Conservation (phyloP, 2,888 invertebrate genomes). For the Megamerina dolium region DNA sequence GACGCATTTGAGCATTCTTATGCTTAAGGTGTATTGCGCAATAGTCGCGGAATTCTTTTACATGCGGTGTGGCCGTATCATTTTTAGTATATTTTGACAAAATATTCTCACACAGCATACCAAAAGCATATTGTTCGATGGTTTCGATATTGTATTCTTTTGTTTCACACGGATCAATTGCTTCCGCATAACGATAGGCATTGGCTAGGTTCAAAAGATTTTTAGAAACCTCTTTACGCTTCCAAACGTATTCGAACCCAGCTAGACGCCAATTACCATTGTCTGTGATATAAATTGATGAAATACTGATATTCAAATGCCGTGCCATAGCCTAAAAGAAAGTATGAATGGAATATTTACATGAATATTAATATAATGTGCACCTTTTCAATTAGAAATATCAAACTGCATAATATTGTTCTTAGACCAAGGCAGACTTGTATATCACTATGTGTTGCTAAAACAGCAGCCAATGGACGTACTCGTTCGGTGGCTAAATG, state of each 20-base stretch:
- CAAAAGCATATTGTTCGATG: slow-evolving; percentile 74
- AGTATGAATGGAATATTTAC: slow-evolving; percentile 3
- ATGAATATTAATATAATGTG: slow-evolving; percentile 1
- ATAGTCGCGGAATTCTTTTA: slow-evolving; percentile 63
- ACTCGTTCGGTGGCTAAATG: slow-evolving; percentile 79
- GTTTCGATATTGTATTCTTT: slow-evolving; percentile 51
- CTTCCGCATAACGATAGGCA: slow-evolving; percentile 64
- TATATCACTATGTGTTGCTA: slow-evolving; percentile 62
- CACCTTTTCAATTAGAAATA: slow-evolving; percentile 74
- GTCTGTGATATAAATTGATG: slow-evolving; percentile 73
- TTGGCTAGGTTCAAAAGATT: slow-evolving; percentile 63
- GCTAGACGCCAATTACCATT: slow-evolving; percentile 86
- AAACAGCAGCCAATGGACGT: slow-evolving; percentile 63
- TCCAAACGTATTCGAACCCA: slow-evolving; percentile 74
- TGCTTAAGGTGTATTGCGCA: slow-evolving; percentile 66
- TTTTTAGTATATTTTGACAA: slow-evolving; percentile 41
- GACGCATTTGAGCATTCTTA: slow-evolving; percentile 59
- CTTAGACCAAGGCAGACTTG: slow-evolving; percentile 82
- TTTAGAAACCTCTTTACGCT: slow-evolving; percentile 60
- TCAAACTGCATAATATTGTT: slow-evolving; percentile 71
- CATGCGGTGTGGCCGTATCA: slow-evolving; percentile 56
- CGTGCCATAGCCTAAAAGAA: slow-evolving; percentile 59
- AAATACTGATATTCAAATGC: slow-evolving; percentile 76
- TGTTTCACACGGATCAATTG: slow-evolving; percentile 55
- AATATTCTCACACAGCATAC: slow-evolving; percentile 67